These are phyloP conservation scores for Thyatira batis DNA, from an alignment of 2,888 invertebrate genomes.

Conservation along the genomic window DNA sequence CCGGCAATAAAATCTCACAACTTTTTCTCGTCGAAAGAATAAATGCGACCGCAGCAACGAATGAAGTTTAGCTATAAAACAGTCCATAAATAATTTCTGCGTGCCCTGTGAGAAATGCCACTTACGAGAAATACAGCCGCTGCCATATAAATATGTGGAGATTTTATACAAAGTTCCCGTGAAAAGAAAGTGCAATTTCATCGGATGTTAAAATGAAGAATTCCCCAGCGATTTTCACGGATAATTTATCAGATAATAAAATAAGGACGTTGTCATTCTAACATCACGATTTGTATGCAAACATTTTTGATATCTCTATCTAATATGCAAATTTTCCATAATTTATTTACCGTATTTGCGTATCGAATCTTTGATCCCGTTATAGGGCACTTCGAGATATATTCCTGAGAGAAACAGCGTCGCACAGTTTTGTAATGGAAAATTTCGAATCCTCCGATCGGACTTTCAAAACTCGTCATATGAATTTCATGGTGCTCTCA, in stretches of 20 bases:
- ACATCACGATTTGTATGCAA: slow-evolving; percentile 42
- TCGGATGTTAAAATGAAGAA: slow-evolving; percentile 22
- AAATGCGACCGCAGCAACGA: slow-evolving; percentile 79
- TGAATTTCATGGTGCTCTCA: slow-evolving; percentile 45
- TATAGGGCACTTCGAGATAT: slow-evolving; percentile 26
- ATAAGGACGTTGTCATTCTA: slow-evolving; percentile 43
- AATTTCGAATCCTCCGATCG: slow-evolving; percentile 43
- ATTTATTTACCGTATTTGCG: slow-evolving; percentile 45
- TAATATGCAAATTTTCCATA: slow-evolving; percentile 54
- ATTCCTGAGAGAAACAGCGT: slow-evolving; percentile 25
- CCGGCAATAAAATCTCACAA: slow-evolving; percentile 78
- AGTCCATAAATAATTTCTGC: slow-evolving; percentile 78
- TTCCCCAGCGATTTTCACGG: slow-evolving; percentile 45
- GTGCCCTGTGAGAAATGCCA: slow-evolving; percentile 69
- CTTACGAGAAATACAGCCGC: slow-evolving; percentile 53
- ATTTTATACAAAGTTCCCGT: slow-evolving; percentile 14
- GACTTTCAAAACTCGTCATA: slow-evolving; percentile 54
- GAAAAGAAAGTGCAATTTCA: slow-evolving; percentile 23
- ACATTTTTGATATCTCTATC: slow-evolving; percentile 41
- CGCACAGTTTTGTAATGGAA: slow-evolving; percentile 49
- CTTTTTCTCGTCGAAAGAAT: slow-evolving; percentile 78
- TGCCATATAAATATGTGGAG: slow-evolving; percentile 55
- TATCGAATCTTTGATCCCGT: slow-evolving; percentile 32
- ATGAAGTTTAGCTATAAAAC: slow-evolving; percentile 81
- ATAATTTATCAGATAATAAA: slow-evolving; percentile 63